These are phyloP conservation scores for Calliopsis andreniformis DNA, from an alignment of 1,140 invertebrate genomes.

Conservation along the genomic window DNA sequence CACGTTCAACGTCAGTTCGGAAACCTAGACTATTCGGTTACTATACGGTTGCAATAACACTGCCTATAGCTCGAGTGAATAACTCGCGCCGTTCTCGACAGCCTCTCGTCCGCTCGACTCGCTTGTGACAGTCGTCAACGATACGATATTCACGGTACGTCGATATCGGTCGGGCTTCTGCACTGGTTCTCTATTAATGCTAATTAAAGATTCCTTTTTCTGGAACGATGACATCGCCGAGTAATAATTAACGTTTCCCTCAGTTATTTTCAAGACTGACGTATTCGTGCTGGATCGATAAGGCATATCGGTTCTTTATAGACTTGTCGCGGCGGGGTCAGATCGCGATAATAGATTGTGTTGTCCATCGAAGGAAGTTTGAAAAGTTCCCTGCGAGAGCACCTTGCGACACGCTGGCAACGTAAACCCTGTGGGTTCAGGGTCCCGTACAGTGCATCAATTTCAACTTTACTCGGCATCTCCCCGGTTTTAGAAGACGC, in stretches of 20 bases:
- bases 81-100: constrained; percentile 15
- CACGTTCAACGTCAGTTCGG: constrained; percentile 69
- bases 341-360: constrained; percentile 48
- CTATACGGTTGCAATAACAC: constrained; percentile 22
- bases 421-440: constrained; percentile 54
- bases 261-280: neutral
- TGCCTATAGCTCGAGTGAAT: neutral
- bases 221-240: neutral
- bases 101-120: constrained; percentile 14
- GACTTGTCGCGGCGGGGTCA: constrained; percentile 1
- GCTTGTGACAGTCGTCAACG: neutral
- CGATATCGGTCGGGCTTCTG: neutral
- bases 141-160: neutral
- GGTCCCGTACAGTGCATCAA: constrained; percentile 74
- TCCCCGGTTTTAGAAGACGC: constrained; percentile 66
- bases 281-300: neutral
- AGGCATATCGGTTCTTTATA: neutral
- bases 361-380: constrained; percentile 48
- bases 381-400: constrained; percentile 23
- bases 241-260: too few species aligned
- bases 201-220: neutral
- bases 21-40: constrained; percentile 49
- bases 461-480: constrained; percentile 72
- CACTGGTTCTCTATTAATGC: neutral
- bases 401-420: constrained; percentile 25